phyloP scores from a whole-genome alignment of 2,113 vertebrate species.

The Ranitomeya variabilis region DNA sequence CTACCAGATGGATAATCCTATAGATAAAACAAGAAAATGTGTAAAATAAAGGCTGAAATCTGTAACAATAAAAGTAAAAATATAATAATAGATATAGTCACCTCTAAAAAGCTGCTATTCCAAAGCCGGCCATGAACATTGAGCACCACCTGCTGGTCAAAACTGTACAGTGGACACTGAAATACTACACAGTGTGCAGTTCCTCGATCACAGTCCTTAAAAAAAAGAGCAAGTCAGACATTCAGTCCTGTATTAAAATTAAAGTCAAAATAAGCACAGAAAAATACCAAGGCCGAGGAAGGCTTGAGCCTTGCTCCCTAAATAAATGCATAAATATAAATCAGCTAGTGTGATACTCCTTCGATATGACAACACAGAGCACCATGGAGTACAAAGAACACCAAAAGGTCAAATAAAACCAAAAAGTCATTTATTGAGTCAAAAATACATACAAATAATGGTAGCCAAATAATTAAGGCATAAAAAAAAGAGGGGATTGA shows the following conservation, averaged over 20 bases:
- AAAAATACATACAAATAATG: too few species aligned
- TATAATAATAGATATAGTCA: constrained; percentile 56
- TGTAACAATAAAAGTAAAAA: neutral
- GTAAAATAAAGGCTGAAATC: neutral
- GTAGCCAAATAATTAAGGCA: too few species aligned
- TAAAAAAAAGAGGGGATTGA: too few species aligned
- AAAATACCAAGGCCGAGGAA: too few species aligned
- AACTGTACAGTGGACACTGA: constrained; percentile 84
- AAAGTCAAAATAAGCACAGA: too few species aligned
- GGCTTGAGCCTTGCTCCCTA: too few species aligned
- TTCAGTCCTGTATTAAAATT: neutral
- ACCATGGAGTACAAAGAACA: too few species aligned
- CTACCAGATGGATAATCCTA: constrained; percentile 85
- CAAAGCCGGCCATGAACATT: constrained; percentile 83
- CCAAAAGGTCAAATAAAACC: too few species aligned
- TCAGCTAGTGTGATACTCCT: too few species aligned
- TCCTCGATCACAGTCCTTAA: constrained; percentile 83
- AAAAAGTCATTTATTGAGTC: too few species aligned
- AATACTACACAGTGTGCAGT: constrained; percentile 81
- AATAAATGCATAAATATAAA: too few species aligned
- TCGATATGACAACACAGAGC: too few species aligned
- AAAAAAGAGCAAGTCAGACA: neutral
- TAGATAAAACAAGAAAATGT: neutral
- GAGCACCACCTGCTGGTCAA: constrained; percentile 79
- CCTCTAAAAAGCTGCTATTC: constrained; percentile 95